Percentiles rank a stretch among this genome's conserved stretches.
Evolutionary conservation across 2,888 invertebrate genomes (phyloP).

Genomic region (Imbricaverruca yamaguchii): DNA sequence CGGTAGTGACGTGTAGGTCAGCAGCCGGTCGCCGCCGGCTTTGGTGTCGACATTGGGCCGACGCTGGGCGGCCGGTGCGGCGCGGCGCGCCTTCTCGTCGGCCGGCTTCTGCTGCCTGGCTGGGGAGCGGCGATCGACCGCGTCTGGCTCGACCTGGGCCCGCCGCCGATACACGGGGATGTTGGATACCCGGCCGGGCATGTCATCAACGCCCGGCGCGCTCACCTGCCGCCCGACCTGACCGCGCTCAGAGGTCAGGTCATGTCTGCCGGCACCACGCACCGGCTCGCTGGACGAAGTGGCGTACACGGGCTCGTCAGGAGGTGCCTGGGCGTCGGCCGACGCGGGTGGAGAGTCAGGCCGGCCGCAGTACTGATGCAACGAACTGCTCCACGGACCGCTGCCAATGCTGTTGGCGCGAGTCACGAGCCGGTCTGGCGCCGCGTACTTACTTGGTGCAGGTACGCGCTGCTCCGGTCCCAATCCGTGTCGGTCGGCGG

Average conservation of each 20-base stretch:
- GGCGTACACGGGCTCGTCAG: constrained; percentile 26
- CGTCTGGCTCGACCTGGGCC: constrained; percentile 26
- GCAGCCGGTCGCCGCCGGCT: background rate
- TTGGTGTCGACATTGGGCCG: background rate
- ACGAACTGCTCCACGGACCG: constrained; percentile 27
- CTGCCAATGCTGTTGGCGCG: constrained; percentile 29
- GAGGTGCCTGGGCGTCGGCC: constrained; percentile 29
- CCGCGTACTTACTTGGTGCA: constrained; percentile 29
- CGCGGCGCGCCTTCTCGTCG: constrained; percentile 23
- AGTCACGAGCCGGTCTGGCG: constrained; percentile 29
- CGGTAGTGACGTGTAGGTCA: background rate
- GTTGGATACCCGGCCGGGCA: constrained; percentile 31
- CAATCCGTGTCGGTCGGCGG: constrained; percentile 24
- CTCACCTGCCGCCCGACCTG: background rate
- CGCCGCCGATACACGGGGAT: constrained; percentile 23
- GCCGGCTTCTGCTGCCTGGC: constrained; percentile 32
- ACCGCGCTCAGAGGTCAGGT: background rate
- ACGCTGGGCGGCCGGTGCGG: background rate
- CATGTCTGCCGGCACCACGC: background rate
- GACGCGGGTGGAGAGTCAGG: constrained; percentile 28
- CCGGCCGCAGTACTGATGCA: constrained; percentile 24
- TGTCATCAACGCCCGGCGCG: background rate
- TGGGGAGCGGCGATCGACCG: constrained; percentile 31
- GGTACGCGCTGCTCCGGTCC: constrained; percentile 29
- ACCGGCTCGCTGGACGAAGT: constrained; percentile 22